Conservation (phyloP, 2,888 invertebrate species). For the Xestia xanthographa region DNA sequence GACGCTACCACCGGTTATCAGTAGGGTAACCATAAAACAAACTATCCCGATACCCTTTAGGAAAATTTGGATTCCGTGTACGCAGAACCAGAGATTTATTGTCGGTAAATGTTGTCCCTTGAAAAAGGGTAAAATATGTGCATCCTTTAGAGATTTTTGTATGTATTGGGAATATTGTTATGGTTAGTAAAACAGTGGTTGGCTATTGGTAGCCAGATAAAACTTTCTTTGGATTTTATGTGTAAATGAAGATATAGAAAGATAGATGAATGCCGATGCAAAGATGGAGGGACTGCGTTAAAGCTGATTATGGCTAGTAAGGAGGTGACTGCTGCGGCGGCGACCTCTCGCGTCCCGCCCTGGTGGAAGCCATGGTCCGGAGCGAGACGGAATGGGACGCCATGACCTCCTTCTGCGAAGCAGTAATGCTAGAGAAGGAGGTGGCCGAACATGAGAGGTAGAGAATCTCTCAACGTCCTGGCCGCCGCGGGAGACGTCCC, state of each 20-base stretch:
- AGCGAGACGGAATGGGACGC: too few species aligned
- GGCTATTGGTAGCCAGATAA: not conserved
- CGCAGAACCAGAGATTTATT: constrained; percentile 55
- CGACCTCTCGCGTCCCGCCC: too few species aligned
- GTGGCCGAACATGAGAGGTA: too few species aligned
- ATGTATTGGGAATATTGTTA: constrained; percentile 35
- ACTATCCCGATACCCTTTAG: constrained; percentile 45
- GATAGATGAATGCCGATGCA: not conserved
- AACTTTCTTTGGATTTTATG: not conserved
- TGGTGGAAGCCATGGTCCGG: too few species aligned
- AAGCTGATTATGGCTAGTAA: not conserved
- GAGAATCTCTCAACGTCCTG: too few species aligned
- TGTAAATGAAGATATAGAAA: not conserved
- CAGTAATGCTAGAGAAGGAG: too few species aligned
- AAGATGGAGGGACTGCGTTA: not conserved
- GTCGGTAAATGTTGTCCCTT: constrained; percentile 60
- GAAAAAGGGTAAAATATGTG: constrained; percentile 52
- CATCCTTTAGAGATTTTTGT: constrained; percentile 45
- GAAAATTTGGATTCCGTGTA: constrained; percentile 54
- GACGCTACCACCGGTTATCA: constrained; percentile 63
- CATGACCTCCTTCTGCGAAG: too few species aligned
- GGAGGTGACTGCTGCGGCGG: not conserved
- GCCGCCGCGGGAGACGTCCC: too few species aligned
- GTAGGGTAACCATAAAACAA: constrained; percentile 69
- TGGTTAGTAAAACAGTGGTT: constrained; percentile 8